Conservation (phyloP, 2,888 invertebrate genomes). For the Nudaria mundana region DNA sequence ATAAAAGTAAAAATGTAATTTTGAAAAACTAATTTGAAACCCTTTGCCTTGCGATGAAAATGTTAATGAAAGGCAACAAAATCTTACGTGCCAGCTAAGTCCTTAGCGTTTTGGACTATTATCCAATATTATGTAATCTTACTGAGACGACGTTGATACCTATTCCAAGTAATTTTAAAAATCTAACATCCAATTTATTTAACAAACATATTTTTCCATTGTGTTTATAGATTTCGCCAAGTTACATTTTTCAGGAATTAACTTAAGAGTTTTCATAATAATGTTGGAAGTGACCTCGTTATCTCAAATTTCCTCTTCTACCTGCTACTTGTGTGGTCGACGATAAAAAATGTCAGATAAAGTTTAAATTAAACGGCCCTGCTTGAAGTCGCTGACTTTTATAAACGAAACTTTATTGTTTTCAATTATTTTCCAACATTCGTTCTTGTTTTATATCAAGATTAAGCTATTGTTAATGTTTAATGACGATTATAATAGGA, state of each 20-base stretch:
- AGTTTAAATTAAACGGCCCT: conserved; percentile 11
- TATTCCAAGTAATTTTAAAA: too few species aligned
- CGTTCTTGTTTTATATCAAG: not conserved
- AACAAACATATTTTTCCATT: too few species aligned
- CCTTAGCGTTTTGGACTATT: too few species aligned
- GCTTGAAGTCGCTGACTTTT: conserved; percentile 15
- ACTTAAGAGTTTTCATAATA: conserved; percentile 8
- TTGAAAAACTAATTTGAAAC: too few species aligned
- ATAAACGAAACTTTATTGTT: conserved; percentile 14
- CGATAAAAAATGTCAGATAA: conserved; percentile 20
- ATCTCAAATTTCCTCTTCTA: conserved; percentile 6
- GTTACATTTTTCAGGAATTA: not conserved
- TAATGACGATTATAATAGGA: conserved; percentile 1
- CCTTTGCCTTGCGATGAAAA: too few species aligned
- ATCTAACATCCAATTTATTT: too few species aligned
- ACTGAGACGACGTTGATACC: too few species aligned
- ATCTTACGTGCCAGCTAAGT: too few species aligned
- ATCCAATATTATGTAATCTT: too few species aligned
- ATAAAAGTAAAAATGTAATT: too few species aligned
- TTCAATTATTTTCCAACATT: conserved; percentile 8
- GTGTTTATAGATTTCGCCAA: too few species aligned
- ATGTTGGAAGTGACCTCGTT: conserved; percentile 1
- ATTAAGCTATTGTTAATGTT: not conserved
- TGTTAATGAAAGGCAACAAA: too few species aligned
- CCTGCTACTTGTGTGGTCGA: conserved; percentile 24